Evolutionary conservation across 2,797 vertebrate genomes (phyloP).

Genomic region (Chaenodraco wilsoni): DNA sequence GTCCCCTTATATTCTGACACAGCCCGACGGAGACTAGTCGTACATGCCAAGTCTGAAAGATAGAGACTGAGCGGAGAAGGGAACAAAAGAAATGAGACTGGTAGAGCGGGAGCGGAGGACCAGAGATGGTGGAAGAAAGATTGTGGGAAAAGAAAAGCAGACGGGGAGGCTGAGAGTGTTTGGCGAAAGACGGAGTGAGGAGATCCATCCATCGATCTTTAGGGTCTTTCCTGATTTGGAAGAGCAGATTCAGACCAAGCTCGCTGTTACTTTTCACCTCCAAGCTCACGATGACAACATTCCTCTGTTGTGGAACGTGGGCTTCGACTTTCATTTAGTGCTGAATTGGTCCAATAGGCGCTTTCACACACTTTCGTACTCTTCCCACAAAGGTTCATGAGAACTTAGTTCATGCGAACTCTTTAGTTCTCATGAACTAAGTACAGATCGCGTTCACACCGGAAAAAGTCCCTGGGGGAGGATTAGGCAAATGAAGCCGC

Average conservation of each 20-base stretch:
- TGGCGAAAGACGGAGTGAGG: slow-evolving; percentile 39
- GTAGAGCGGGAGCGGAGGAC: slow-evolving; percentile 26
- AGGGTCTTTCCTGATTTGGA: slow-evolving; percentile 36
- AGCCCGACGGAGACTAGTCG: slow-evolving; percentile 34
- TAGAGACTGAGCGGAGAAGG: slow-evolving; percentile 26
- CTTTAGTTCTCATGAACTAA: no score
- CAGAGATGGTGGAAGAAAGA: slow-evolving; percentile 35
- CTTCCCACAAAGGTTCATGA: no score
- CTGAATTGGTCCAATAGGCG: slow-evolving; percentile 24
- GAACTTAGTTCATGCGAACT: no score
- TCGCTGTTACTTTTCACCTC: slow-evolving; percentile 9
- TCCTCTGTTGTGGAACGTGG: slow-evolving; percentile 23
- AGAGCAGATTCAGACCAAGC: slow-evolving; percentile 37
- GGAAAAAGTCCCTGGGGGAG: no score
- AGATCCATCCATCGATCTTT: slow-evolving; percentile 64
- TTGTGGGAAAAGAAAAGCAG: slow-evolving; percentile 7
- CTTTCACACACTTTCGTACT: no score
- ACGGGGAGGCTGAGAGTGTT: slow-evolving; percentile 19
- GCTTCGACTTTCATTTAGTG: slow-evolving; percentile 46
- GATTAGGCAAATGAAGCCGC: no score
- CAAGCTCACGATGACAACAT: slow-evolving; percentile 32
- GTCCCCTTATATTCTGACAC: slow-evolving; percentile 26
- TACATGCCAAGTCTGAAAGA: slow-evolving; percentile 34
- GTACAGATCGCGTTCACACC: no score
- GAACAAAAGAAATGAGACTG: slow-evolving; percentile 15